These are phyloP conservation scores for Oryzias curvinotus DNA, from an alignment of 2,113 vertebrate genomes.

Conservation along the genomic window DNA sequence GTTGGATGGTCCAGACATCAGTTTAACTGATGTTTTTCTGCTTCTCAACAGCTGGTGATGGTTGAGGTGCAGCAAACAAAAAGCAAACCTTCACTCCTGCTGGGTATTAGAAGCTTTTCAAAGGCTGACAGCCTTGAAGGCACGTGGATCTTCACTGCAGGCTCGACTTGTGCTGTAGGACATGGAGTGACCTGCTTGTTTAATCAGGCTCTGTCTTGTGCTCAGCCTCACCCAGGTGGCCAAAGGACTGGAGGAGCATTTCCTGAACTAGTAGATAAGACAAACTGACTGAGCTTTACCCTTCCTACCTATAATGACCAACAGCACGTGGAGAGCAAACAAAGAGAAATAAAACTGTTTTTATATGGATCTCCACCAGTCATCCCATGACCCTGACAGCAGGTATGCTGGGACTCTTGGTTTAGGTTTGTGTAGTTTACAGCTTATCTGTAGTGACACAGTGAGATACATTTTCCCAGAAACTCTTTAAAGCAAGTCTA, in stretches of 20 bases:
- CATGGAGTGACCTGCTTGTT: constrained; percentile 8
- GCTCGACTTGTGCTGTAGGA: constrained; percentile 11
- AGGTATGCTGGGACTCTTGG: too few relatives aligned
- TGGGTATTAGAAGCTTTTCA: constrained; percentile 37
- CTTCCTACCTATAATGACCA: constrained; percentile 12
- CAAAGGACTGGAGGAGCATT: not conserved
- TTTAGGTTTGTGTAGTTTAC: too few relatives aligned
- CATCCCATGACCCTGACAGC: too few relatives aligned
- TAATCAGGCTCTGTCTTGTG: constrained; percentile 13
- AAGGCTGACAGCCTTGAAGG: not conserved
- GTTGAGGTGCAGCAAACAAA: constrained; percentile 24
- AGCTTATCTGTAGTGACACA: too few relatives aligned
- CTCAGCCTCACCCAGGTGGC: not conserved
- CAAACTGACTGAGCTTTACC: not conserved
- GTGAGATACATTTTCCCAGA: too few relatives aligned
- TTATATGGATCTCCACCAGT: too few relatives aligned
- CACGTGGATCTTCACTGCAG: constrained; percentile 15
- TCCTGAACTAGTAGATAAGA: constrained; percentile 9
- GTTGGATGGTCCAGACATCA: not conserved
- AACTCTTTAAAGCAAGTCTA: not conserved
- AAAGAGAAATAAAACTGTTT: constrained; percentile 6
- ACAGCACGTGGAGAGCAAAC: not conserved
- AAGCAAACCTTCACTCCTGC: constrained; percentile 11
- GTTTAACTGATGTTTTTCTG: constrained; percentile 11
- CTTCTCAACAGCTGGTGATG: constrained; percentile 9